Base-by-base conservation (phyloP, 1,140 invertebrate species). In the Pseudomyrmex sp. region DNA sequence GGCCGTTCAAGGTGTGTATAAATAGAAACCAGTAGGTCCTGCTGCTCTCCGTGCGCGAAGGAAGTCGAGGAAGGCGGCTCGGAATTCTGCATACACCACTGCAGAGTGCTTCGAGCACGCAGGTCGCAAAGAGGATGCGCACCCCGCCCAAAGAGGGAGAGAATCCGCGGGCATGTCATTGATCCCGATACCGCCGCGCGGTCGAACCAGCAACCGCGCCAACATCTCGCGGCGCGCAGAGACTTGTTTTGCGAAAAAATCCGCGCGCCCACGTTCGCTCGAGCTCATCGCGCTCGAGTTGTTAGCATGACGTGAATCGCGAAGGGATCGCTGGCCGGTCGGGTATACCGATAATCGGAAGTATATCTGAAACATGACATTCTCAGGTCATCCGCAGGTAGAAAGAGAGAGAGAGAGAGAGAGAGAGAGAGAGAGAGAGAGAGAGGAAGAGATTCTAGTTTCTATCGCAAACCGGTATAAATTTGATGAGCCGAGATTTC, bases 11-110 rank as follows among this genome's bases (percentile, higher is more conserved):
- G 62, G 88, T 87, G 84, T 93, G 84, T 93, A 93, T 92, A 93
- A 92, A 92, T 92, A 93, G 92, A 93, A 93, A 92, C 92, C 90
- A 92, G 92, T 92, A 92, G 91, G 90, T 93, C 91, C 92, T 92
- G 92, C 91, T 91, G 91, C 52, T 15, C 50, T 10, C 50, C 35
- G 58, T 23, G 58, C 7, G 72, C 63, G 63, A 35, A 65, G 54
- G 91, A 90, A 90, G 88, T 90, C 90, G 89, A 89, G 88, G 88
- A 90, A 92, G 91, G 88, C 89, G 89, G 91, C 58, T 75, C 92
- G 91, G 92, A 92, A 93, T 93, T 92, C 91, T 91, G 66, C 74
- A 77, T 80, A 89, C 88, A 84, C 35, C 88, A 90, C 89, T 90
- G 87, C 72, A 48, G 23, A 61, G 68, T 61, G 76, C 82, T 59